Evolutionary conservation across 2,113 vertebrate species (phyloP).

Genomic region (Mormyrus lacerda): DNA sequence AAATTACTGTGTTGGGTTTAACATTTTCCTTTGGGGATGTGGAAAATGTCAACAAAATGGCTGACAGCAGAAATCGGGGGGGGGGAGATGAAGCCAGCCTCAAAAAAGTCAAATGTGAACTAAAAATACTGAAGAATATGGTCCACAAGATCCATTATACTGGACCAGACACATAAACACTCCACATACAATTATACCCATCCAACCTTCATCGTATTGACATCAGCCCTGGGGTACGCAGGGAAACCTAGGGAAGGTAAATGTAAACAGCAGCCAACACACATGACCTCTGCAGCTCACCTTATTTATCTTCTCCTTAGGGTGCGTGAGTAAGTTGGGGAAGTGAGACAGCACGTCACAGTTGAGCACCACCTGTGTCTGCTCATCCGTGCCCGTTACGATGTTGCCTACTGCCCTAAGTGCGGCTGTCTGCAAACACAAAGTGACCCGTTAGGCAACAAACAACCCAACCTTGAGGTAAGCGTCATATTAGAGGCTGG

Average conservation of each 20-base stretch:
- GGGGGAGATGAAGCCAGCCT: neutral
- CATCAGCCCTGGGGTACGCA: neutral
- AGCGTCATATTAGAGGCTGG: neutral
- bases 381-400: conserved; percentile 95
- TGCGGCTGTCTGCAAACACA: conserved; percentile 78
- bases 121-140: neutral
- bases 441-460: neutral
- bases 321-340: conserved; percentile 91
- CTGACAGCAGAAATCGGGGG: neutral
- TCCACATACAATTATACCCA: neutral
- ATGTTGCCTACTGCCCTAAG: conserved; percentile 97
- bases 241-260: neutral
- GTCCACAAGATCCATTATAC: neutral
- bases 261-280: neutral
- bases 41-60: neutral
- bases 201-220: neutral
- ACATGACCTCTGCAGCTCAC: conserved; percentile 45
- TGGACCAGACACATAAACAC: neutral
- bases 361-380: conserved; percentile 98
- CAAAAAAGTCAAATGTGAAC: neutral
- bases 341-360: conserved; percentile 96
- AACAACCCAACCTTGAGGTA: neutral
- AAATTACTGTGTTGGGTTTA: neutral
- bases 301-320: conserved; percentile 99
- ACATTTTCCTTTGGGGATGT: neutral